Evolutionary conservation across 2,113 vertebrate species (phyloP).

Genomic region (Rhinoderma darwinii): DNA sequence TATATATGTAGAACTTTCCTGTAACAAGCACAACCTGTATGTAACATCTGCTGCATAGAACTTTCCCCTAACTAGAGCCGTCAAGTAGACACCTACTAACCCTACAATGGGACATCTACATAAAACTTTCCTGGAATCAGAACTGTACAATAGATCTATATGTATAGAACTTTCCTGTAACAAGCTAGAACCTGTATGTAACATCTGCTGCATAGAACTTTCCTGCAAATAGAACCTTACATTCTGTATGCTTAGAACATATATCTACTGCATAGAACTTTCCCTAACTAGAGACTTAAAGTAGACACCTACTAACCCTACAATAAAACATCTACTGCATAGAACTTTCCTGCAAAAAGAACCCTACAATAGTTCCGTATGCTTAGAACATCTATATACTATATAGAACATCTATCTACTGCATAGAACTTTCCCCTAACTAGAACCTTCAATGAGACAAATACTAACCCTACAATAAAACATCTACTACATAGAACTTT

Average conservation of each 20-base stretch:
- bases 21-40: neutral
- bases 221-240: too few species aligned
- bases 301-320: too few species aligned
- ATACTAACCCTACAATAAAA: too few species aligned
- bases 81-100: too few species aligned
- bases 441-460: neutral
- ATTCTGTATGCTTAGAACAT: too few species aligned
- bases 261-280: too few species aligned
- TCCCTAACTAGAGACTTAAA: too few species aligned
- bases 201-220: neutral
- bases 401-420: neutral
- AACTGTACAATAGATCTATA: neutral
- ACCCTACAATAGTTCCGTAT: neutral
- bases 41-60: constrained; percentile 24
- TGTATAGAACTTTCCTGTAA: neutral
- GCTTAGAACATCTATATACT: neutral
- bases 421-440: neutral
- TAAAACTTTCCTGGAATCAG: too few species aligned
- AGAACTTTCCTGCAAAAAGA: neutral
- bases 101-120: too few species aligned
- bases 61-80: neutral
- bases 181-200: neutral
- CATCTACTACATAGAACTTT: neutral
- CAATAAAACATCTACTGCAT: too few species aligned
- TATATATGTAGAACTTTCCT: neutral